phyloP scores from a whole-genome alignment of 2,797 vertebrate genomes.

The Danio kyathit region DNA sequence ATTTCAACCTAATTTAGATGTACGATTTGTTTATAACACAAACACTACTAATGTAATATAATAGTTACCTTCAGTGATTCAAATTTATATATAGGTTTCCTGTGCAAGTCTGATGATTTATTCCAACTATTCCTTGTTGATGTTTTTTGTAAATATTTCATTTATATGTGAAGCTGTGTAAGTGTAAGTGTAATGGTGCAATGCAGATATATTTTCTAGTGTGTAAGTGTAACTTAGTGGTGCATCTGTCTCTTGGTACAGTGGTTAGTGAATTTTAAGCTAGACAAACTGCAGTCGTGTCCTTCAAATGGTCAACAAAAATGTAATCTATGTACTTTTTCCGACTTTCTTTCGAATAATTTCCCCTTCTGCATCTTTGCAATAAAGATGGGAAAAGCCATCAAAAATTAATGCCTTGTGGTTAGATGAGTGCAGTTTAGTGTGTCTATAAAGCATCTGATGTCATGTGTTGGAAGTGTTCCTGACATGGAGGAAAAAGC shows the following conservation, averaged over 20 bases:
- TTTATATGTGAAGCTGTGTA: neutral
- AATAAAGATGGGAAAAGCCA: slow-evolving; percentile 10
- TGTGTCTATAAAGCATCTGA: slow-evolving; percentile 39
- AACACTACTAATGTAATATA: neutral
- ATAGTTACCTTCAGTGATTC: neutral
- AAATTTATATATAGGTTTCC: neutral
- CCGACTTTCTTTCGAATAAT: neutral
- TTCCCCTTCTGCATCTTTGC: neutral
- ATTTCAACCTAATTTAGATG: no score
- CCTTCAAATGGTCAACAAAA: neutral
- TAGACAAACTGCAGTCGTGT: neutral
- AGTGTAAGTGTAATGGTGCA: neutral
- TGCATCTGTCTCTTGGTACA: neutral
- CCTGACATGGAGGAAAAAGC: slow-evolving; percentile 38
- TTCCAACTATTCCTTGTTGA: neutral
- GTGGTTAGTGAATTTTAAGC: neutral
- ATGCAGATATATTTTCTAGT: neutral
- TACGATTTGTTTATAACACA: no score
- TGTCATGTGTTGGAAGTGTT: slow-evolving; percentile 36
- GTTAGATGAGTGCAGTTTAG: slow-evolving; percentile 43
- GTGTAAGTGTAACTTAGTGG: neutral
- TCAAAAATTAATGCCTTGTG: slow-evolving; percentile 15
- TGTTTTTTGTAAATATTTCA: neutral
- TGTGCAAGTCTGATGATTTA: neutral
- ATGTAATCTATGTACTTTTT: neutral